Evolutionary conservation across 2,113 vertebrate species (phyloP), one percentile per base, ranked within the genome.

Genomic region (Varanus komodoensis): DNA sequence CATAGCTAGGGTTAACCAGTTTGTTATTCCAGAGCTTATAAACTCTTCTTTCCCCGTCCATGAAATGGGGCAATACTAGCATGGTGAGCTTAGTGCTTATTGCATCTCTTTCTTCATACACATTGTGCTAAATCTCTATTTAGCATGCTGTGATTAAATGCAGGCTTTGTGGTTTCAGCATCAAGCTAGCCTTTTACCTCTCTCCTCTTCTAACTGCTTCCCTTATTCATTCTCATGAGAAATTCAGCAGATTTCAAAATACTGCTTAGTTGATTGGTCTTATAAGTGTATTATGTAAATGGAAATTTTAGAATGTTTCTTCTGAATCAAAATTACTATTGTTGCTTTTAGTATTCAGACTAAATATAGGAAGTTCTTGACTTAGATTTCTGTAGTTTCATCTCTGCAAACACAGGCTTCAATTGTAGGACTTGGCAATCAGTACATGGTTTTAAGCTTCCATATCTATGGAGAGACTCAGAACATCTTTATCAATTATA

Each of bases 401-500:
- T 11, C 74, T 82, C 2, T 1, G 34, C 64, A 83, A 90, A 74
- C 82, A 50, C 27, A 19, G 12, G 38, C 87, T 23, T 11, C 0
- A 0, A 44, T 61, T 89, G 75, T 92, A 68, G 15, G 1, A 38
- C 69, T 23, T 27, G 61, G 44, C 80, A 3, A 54, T 89, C 0
- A 0, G 80, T 89, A 82, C 50, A 91, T 50, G 54, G 50, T 61
- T 89, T 75, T 92, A 73, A 11, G 1, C 52, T 74, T 27, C 27
- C 52, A 25, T 83, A 7, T 57, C 85, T 77, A 23, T 57, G 0
- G 80, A 57, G 27, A 15, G 73, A 83, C 88, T 83, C 81, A 81
- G 89, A 88, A 83, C 0, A 14, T 3, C 89, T 90, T 91, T 87
- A 48, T 77, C 73, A 61, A 67, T 4, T 61, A 9, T 79, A 86